phyloP scores from a whole-genome alignment of 2,113 vertebrate species.

The Tamias sibiricus region DNA sequence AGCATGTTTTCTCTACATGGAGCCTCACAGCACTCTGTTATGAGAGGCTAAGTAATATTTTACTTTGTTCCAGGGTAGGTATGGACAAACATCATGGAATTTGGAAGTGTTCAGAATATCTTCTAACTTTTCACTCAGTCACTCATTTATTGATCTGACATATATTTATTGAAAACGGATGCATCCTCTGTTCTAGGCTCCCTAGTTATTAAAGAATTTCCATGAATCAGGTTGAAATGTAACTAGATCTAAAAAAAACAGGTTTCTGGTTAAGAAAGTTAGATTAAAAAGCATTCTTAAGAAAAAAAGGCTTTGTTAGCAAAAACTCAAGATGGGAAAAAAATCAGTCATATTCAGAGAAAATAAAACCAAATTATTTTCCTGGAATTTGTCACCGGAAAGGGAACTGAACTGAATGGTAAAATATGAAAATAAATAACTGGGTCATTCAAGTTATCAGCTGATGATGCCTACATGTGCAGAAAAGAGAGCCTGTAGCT shows the following conservation, averaged over 20 bases:
- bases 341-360: neutral
- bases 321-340: neutral
- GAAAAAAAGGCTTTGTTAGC: neutral
- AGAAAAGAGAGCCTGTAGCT: neutral
- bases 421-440: neutral
- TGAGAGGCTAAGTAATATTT: neutral
- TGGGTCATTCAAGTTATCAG: neutral
- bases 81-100: neutral
- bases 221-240: neutral
- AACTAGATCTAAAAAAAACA: neutral
- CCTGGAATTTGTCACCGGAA: neutral
- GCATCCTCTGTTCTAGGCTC: neutral
- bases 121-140: neutral
- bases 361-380: neutral
- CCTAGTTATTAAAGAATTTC: neutral
- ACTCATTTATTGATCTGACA: neutral
- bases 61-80: neutral
- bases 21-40: neutral
- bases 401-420: neutral
- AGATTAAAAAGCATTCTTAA: neutral
- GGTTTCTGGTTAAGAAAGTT: slow-evolving; percentile 1
- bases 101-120: neutral
- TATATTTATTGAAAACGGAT: neutral
- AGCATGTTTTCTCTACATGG: neutral
- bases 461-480: neutral